A percentile compares a stretch with the other conserved stretches of the same genome.
Conservation (phyloP, 2,888 invertebrate species). For the Xylota segnis region DNA sequence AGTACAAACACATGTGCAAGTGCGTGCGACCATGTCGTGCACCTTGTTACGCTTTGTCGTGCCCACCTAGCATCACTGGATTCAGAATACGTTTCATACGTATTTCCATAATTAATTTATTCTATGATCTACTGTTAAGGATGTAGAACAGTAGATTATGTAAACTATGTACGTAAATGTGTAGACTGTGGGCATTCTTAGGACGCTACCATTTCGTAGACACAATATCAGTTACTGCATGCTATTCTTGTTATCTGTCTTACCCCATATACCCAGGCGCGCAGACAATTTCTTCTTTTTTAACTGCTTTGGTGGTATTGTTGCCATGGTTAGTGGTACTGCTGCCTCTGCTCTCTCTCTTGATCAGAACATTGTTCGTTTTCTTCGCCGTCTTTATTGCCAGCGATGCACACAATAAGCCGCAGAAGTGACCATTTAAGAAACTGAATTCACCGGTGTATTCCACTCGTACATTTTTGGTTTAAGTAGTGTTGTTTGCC, state of each 20-base stretch:
- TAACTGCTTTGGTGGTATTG: constrained; percentile 43
- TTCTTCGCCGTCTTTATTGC: constrained; percentile 45
- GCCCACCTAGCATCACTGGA: no score
- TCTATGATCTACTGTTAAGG: not conserved
- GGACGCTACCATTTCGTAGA: not conserved
- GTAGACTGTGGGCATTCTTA: not conserved
- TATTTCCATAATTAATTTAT: not conserved
- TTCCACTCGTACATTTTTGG: constrained; percentile 29
- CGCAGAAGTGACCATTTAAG: constrained; percentile 46
- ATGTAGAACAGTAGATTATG: no score
- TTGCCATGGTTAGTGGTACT: constrained; percentile 28
- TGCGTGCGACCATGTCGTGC: no score
- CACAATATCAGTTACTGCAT: constrained; percentile 20
- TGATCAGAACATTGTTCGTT: constrained; percentile 51
- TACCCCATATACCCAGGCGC: constrained; percentile 20
- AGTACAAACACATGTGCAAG: no score
- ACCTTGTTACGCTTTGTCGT: no score
- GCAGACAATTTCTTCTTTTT: not conserved
- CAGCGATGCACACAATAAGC: constrained; percentile 53
- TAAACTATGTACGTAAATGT: no score
- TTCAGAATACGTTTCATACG: no score
- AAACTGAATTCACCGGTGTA: constrained; percentile 54
- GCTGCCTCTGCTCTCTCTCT: constrained; percentile 30
- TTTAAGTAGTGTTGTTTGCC: constrained; percentile 49
- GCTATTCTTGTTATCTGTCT: constrained; percentile 29